phyloP scores from a whole-genome alignment of 2,113 vertebrate genomes.

The Macrotus californicus region DNA sequence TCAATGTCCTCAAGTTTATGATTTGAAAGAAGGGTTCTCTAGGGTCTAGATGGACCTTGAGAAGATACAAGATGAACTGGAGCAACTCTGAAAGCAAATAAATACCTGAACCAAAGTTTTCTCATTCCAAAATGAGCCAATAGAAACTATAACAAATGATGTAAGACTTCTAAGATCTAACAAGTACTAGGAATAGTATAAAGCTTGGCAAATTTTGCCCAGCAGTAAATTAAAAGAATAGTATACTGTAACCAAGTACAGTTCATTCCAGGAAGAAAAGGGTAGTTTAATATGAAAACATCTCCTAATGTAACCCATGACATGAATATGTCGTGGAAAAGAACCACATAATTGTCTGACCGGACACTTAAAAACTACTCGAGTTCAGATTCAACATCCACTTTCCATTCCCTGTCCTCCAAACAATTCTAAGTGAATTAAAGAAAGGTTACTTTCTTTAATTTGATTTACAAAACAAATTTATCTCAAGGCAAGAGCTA shows the following conservation, averaged over 20 bases:
- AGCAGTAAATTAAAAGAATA: slow-evolving; percentile 7
- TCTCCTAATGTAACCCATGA: slow-evolving; percentile 15
- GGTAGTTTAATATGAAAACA: not conserved
- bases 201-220: slow-evolving; percentile 9
- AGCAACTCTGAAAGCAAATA: not conserved
- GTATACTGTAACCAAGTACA: not conserved
- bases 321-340: slow-evolving; percentile 1
- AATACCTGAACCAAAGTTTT: not conserved
- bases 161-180: slow-evolving; percentile 1
- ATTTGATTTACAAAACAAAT: slow-evolving; percentile 33
- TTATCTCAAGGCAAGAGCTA: not conserved
- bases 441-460: not conserved
- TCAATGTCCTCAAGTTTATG: not conserved
- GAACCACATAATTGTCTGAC: not conserved
- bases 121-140: not conserved
- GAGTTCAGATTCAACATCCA: slow-evolving; percentile 1
- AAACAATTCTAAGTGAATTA: slow-evolving; percentile 31
- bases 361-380: slow-evolving; percentile 24
- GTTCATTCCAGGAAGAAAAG: not conserved
- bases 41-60: not conserved
- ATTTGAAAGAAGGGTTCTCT: not conserved
- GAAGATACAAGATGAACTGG: not conserved
- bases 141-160: not conserved
- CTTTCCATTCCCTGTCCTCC: not conserved
- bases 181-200: not conserved